phyloP scores from a whole-genome alignment of 2,797 vertebrate genomes.

The Phrynocephalus vlangalii region DNA sequence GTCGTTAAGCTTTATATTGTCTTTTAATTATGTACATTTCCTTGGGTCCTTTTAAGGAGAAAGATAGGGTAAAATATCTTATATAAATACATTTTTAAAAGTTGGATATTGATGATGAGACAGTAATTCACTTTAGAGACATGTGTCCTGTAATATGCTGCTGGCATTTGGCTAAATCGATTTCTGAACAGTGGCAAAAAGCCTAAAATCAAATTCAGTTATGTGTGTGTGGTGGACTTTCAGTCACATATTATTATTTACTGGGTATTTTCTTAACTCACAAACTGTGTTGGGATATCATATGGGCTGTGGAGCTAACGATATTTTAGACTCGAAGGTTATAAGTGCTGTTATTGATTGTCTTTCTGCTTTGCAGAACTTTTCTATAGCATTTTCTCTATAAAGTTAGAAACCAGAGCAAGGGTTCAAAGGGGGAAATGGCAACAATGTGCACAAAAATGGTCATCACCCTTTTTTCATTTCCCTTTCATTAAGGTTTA shows the following conservation, averaged over 20 bases:
- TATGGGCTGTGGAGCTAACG: not conserved
- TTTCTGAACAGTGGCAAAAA: slow-evolving; percentile 5
- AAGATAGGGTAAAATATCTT: too few species aligned
- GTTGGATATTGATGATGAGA: not conserved
- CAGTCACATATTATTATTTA: slow-evolving; percentile 4
- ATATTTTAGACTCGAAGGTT: slow-evolving; percentile 5
- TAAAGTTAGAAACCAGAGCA: not conserved
- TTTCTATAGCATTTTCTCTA: not conserved
- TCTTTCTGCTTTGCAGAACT: not conserved
- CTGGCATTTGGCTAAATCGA: not conserved
- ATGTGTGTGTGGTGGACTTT: not conserved
- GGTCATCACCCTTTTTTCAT: too few species aligned
- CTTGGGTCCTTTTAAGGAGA: too few species aligned
- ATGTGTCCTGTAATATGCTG: not conserved
- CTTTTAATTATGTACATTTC: too few species aligned
- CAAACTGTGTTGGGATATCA: slow-evolving; percentile 16
- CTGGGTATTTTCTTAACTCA: not conserved
- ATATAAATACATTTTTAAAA: too few species aligned
- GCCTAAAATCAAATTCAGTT: slow-evolving; percentile 16
- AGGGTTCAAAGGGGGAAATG: too few species aligned
- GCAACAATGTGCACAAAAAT: too few species aligned
- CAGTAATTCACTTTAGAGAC: slow-evolving; percentile 11
- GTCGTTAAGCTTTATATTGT: too few species aligned
- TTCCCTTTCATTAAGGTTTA: too few species aligned
- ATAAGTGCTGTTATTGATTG: slow-evolving; percentile 5